Conservation (phyloP, 2,113 vertebrate species). For the Hyaena hyaena region DNA sequence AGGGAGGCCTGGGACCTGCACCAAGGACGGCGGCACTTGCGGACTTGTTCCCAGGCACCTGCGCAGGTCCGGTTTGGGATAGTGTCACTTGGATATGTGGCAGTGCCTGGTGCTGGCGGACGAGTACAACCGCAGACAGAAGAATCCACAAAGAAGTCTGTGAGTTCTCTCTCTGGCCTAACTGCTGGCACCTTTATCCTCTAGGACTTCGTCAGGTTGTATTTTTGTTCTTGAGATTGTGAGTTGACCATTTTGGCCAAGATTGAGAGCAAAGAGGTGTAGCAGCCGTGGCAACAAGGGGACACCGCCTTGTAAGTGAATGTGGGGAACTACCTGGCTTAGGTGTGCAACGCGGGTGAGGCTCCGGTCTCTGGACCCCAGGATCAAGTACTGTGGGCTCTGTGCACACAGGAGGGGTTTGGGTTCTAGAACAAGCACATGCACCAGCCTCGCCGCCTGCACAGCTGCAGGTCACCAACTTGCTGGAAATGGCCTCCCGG, state of each 20-base stretch:
- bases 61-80: neutral
- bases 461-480: neutral
- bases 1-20: neutral
- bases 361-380: too few species aligned
- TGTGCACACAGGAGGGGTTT: neutral
- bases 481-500: too few species aligned
- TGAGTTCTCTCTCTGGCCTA: neutral
- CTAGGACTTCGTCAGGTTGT: too few species aligned
- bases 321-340: too few species aligned
- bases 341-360: neutral
- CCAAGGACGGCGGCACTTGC: neutral
- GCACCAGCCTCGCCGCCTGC: accelerated
- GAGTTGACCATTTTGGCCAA: neutral
- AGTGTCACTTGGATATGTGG: neutral
- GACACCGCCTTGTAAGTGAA: neutral
- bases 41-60: neutral
- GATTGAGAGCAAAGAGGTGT: neutral
- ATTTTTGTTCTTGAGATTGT: neutral
- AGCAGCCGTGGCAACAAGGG: accelerated
- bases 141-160: neutral
- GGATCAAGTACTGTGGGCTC: neutral
- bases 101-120: neutral
- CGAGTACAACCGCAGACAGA: neutral
- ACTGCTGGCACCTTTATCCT: neutral
- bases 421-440: neutral